phyloP scores from a whole-genome alignment of 2,797 vertebrate species.

The Cephalopachus bancanus region DNA sequence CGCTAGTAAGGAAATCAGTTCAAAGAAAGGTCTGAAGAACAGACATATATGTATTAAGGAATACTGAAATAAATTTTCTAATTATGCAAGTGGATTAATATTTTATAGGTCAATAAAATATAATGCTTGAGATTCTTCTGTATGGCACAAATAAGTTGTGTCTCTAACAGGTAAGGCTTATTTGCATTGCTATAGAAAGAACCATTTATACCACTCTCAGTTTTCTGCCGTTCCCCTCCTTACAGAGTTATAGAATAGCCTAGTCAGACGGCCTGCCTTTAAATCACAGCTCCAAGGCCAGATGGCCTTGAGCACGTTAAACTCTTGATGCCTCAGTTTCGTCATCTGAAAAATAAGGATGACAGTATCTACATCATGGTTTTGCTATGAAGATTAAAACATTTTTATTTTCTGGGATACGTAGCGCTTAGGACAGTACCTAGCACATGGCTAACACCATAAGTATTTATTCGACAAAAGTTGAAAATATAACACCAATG shows the following conservation, averaged over 20 bases:
- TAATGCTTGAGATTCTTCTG: neutral
- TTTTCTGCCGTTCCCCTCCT: neutral
- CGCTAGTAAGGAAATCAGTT: neutral
- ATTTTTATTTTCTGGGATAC: neutral
- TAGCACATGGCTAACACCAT: neutral
- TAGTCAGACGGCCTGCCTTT: neutral
- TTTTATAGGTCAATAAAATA: neutral
- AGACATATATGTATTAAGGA: neutral
- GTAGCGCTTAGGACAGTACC: neutral
- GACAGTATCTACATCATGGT: neutral
- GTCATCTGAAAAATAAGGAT: neutral
- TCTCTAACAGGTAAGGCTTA: neutral
- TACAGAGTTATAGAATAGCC: neutral
- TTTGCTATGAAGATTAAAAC: neutral
- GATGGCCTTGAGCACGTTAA: neutral
- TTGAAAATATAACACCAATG: neutral
- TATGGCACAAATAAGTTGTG: neutral
- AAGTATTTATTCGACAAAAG: neutral
- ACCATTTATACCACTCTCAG: neutral
- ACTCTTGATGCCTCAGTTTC: neutral
- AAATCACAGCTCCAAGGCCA: neutral
- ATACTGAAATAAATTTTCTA: neutral
- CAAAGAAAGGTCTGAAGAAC: neutral
- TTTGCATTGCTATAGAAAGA: neutral
- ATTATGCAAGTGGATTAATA: neutral